These are phyloP conservation scores for Pantherophis vulpinus DNA, from an alignment of 2,797 vertebrate genomes.

Conservation along the genomic window DNA sequence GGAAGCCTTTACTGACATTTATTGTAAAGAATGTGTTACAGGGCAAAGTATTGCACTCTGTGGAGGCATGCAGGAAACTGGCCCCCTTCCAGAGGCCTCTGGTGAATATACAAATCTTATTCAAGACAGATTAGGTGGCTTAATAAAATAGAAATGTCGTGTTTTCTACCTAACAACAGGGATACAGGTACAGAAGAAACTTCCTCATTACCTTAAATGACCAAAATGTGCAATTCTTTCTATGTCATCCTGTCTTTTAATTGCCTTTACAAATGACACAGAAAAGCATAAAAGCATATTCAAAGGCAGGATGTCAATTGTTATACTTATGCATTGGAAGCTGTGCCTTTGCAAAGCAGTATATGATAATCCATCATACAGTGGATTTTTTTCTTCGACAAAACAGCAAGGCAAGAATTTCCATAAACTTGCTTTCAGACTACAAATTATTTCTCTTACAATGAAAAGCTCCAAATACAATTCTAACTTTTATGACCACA, in stretches of 20 bases:
- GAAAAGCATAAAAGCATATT: background rate
- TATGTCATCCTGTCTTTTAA: constrained; percentile 12
- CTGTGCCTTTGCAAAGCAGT: background rate
- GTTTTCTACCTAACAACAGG: background rate
- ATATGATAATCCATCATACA: background rate
- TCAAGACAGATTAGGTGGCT: constrained; percentile 35
- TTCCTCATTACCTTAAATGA: constrained; percentile 29
- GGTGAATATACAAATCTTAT: constrained; percentile 30
- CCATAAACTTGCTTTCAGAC: background rate
- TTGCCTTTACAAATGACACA: constrained; percentile 23
- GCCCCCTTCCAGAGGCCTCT: constrained; percentile 72
- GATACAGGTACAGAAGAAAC: constrained; percentile 7
- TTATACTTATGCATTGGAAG: constrained; percentile 14
- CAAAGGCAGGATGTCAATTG: constrained; percentile 35
- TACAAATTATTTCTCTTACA: background rate
- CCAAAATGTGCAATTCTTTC: background rate
- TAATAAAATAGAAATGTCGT: constrained; percentile 27
- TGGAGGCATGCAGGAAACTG: constrained; percentile 77
- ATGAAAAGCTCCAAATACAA: background rate
- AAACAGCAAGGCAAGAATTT: background rate
- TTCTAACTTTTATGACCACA: background rate
- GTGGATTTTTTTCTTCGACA: background rate
- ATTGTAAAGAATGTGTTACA: constrained; percentile 60
- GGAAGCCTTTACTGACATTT: constrained; percentile 58
- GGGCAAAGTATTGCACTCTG: constrained; percentile 65